Conservation (phyloP, 2,888 invertebrate genomes). For the Nomada flava region DNA sequence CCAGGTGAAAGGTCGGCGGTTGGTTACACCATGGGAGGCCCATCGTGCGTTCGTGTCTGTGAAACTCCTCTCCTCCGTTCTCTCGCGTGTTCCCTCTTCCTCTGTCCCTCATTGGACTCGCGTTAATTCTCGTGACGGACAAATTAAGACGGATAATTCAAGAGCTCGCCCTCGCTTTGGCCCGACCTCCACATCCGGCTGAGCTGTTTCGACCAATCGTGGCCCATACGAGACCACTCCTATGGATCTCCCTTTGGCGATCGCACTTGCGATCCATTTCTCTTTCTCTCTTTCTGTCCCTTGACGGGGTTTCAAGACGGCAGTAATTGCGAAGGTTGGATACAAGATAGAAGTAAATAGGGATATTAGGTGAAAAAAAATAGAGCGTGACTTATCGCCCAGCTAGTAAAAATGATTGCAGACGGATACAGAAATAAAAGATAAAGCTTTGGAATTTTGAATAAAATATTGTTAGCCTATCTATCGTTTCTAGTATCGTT, state of each 20-base stretch:
- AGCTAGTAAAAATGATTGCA: no score
- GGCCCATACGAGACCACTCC: slow-evolving; percentile 44
- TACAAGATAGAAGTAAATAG: neutral
- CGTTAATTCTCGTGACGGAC: slow-evolving; percentile 63
- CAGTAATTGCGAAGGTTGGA: neutral
- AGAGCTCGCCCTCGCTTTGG: slow-evolving; percentile 60
- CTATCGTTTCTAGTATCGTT: no score
- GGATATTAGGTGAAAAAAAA: no score
- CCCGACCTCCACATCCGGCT: slow-evolving; percentile 70
- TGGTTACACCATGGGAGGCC: slow-evolving; percentile 62
- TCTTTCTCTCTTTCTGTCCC: neutral
- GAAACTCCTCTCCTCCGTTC: slow-evolving; percentile 35
- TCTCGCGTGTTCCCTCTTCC: slow-evolving; percentile 13
- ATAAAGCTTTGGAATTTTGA: no score
- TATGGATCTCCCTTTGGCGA: slow-evolving; percentile 44
- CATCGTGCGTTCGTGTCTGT: slow-evolving; percentile 32
- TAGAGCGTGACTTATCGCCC: no score
- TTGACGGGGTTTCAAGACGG: neutral
- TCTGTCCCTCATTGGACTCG: slow-evolving; percentile 56
- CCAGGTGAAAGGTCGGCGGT: slow-evolving; percentile 53
- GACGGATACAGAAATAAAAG: no score
- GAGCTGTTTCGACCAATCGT: slow-evolving; percentile 57
- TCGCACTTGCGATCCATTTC: neutral
- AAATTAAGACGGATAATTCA: slow-evolving; percentile 71
- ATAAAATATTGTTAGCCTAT: no score